A percentile compares a stretch with the other conserved stretches of the same genome.
These are phyloP conservation scores for Bubalus kerabau DNA, from an alignment of 2,113 vertebrate genomes.

Conservation along the genomic window DNA sequence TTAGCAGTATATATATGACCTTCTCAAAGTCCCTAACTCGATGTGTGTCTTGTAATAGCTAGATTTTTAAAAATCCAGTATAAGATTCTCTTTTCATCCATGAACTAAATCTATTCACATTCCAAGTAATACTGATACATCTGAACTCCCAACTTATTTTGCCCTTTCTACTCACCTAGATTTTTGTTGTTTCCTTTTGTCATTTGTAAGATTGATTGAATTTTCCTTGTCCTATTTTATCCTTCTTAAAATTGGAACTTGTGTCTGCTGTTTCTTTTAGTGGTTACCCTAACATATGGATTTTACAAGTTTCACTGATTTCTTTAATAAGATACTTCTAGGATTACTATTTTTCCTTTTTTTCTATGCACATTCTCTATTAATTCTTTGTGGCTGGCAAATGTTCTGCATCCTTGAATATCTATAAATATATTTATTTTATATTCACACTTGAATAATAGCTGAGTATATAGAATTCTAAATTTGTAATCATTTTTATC, in stretches of 20 bases:
- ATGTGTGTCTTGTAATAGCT: neutral
- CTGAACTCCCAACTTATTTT: neutral
- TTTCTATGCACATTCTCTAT: neutral
- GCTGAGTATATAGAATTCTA: neutral
- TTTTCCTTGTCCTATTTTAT: neutral
- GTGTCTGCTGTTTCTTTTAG: neutral
- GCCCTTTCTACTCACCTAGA: neutral
- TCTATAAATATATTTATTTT: neutral
- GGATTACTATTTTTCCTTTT: neutral
- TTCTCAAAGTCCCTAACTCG: neutral
- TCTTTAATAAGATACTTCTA: neutral
- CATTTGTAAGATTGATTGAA: neutral
- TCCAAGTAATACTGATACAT: neutral
- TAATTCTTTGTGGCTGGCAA: neutral
- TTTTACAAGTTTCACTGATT: neutral
- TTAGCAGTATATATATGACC: neutral
- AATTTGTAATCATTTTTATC: neutral
- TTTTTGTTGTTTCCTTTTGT: neutral
- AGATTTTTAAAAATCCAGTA: neutral
- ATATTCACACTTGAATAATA: neutral
- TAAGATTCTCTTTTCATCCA: neutral
- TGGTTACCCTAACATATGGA: neutral
- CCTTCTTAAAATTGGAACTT: neutral
- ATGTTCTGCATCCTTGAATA: neutral
- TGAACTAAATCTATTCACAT: neutral